Evolutionary conservation across 2,797 vertebrate genomes (phyloP).

Genomic region (Alosa sapidissima): DNA sequence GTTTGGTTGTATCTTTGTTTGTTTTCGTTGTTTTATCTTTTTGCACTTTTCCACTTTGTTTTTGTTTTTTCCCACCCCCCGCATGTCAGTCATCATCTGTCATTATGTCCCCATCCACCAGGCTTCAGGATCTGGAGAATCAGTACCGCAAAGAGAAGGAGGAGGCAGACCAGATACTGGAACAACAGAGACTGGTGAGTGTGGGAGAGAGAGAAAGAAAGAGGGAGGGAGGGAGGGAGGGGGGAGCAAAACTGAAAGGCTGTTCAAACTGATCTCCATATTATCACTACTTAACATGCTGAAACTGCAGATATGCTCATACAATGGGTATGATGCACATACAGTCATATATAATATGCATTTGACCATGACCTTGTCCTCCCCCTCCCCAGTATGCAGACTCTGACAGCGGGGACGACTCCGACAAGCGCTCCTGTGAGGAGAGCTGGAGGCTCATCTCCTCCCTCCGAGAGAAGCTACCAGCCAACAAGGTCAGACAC

Average conservation of each 20-base stretch:
- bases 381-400: conserved; percentile 66
- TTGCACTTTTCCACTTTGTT: not conserved
- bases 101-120: conserved; percentile 43
- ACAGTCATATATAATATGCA: not conserved
- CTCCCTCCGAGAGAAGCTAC: conserved; percentile 73
- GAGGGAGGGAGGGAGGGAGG: too few relatives aligned
- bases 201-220: too few relatives aligned
- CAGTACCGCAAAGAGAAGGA: conserved; percentile 86
- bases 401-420: conserved; percentile 75
- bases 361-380: not conserved
- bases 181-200: conserved; percentile 87
- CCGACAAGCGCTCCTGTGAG: conserved; percentile 77
- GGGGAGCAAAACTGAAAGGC: not conserved
- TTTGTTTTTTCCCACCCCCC: not conserved
- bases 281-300: not conserved
- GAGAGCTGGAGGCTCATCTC: conserved; percentile 78
- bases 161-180: conserved; percentile 84
- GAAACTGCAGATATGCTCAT: not conserved
- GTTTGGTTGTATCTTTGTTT: not conserved
- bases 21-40: not conserved
- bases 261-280: not conserved
- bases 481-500: conserved; percentile 63
- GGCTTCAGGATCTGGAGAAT: conserved; percentile 86
- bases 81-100: not conserved
- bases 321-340: not conserved